A percentile compares a stretch with the other conserved stretches of the same genome.
These are phyloP conservation scores for Apotomis betuletana DNA, from an alignment of 2,888 invertebrate species.

Conservation along the genomic window DNA sequence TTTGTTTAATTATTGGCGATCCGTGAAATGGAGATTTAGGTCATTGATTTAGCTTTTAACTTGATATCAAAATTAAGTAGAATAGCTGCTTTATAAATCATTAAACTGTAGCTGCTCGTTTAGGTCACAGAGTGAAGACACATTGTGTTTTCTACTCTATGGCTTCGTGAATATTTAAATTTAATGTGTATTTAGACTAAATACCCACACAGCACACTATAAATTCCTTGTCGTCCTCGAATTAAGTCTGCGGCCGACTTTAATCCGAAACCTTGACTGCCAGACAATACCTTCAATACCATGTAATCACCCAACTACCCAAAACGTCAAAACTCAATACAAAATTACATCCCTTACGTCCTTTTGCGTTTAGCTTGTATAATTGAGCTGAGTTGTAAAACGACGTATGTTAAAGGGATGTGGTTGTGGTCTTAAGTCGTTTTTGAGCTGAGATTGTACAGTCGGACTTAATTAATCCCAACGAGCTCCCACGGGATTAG, in stretches of 20 bases:
- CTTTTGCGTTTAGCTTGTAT: neutral
- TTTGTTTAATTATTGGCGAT: neutral
- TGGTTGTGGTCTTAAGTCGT: neutral
- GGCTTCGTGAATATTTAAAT: too few relatives aligned
- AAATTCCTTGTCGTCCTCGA: too few relatives aligned
- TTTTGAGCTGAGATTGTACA: neutral
- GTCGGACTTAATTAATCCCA: constrained; percentile 27
- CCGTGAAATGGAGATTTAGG: neutral
- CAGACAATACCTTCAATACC: constrained; percentile 15
- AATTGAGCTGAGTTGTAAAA: neutral
- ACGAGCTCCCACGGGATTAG: constrained; percentile 17
- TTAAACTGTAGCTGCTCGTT: too few relatives aligned
- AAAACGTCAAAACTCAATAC: neutral
- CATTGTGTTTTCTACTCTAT: too few relatives aligned
- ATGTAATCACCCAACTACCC: neutral
- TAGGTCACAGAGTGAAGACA: too few relatives aligned
- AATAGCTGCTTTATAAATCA: too few relatives aligned
- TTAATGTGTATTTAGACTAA: too few relatives aligned
- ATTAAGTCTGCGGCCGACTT: neutral
- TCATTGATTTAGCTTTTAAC: neutral
- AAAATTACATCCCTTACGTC: neutral
- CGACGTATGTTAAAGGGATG: neutral
- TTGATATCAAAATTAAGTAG: neutral
- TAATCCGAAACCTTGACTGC: neutral
- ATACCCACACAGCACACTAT: too few relatives aligned